These are phyloP conservation scores for Chromoteleia sp. DNA, from an alignment of 2,888 invertebrate species.

Conservation along the genomic window DNA sequence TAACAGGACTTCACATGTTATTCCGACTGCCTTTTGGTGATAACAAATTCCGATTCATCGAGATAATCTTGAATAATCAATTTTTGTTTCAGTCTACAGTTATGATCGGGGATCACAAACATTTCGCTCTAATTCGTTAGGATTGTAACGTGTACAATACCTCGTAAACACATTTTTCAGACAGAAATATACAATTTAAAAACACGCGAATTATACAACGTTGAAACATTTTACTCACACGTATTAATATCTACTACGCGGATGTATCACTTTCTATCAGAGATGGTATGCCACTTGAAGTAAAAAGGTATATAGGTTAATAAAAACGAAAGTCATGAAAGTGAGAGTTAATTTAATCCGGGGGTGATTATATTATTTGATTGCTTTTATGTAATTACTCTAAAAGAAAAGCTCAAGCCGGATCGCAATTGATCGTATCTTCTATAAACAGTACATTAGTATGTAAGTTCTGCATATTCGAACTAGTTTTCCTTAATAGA, in stretches of 20 bases:
- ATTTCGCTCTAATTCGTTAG: no score
- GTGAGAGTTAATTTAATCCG: conserved; percentile 50
- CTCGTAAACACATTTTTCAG: background rate
- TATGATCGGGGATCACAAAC: background rate
- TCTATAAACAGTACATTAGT: no score
- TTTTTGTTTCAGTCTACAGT: conserved; percentile 10
- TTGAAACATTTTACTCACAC: conserved; percentile 40
- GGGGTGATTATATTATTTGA: conserved; percentile 57
- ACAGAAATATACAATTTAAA: background rate
- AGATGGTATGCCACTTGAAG: conserved; percentile 52
- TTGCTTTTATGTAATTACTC: conserved; percentile 50
- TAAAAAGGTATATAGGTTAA: conserved; percentile 57
- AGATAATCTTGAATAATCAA: conserved; percentile 3
- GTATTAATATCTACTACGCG: conserved; percentile 56
- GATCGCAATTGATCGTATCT: conserved; percentile 26
- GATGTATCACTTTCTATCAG: conserved; percentile 62
- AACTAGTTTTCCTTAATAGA: conserved; percentile 12
- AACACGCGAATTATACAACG: conserved; percentile 29
- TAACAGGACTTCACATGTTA: conserved; percentile 24
- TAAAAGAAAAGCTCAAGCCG: conserved; percentile 18
- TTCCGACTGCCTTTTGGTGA: background rate
- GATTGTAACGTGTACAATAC: no score
- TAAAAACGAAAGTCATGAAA: conserved; percentile 67
- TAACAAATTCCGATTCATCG: conserved; percentile 6
- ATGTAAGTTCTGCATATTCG: conserved; percentile 16